Base-by-base conservation (phyloP, 2,888 invertebrate genomes). In the Lasioglossum oenotherae region DNA sequence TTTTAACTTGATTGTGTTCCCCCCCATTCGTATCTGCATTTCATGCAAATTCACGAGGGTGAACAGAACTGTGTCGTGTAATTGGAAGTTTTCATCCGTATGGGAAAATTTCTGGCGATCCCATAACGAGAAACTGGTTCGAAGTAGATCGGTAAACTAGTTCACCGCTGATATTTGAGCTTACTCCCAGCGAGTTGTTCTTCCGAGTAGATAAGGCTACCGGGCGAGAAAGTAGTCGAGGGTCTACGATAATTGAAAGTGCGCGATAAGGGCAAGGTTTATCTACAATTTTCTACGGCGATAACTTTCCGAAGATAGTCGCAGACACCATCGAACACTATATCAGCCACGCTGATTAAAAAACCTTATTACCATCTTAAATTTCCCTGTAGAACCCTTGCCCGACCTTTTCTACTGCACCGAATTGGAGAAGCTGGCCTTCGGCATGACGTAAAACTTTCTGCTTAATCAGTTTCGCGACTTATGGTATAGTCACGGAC, bases 161-260 rank as follows among this genome's bases (percentile, higher is more conserved):
- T 75, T n/a, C 60, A 4, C 31, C n/a, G 27, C 27, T 41, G 46
- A 67, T 72, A 67, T 60, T 75, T 46, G 23, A 75, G 74, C 38
- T 46, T 46, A 41, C 60, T 64, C 27, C 38, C n/a, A 16, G 41
- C 31, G 31, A 69, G 41, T 57, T 35, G n/a, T 46, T 78, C 67
- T n/a, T 44, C 27, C 67, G n/a, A 27, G n/a, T n/a, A 69, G 84
- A 84, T 81, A 81, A 80, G 41, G 27, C 27, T 16, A 16, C 27
- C 14, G 14, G 31, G 19, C 74, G 74, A 38, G 67, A 73, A 64
- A 35, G 19, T 76, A 69, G 67, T 74, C 76, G 38, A 79, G 69
- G 60, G 71, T 53, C 53, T 49, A n/a, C 60, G 78, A 75, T 84
- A 81, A 86, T 76, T 81, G 78, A 81, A 84, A 84, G 81, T 78